phyloP scores from a whole-genome alignment of 2,113 vertebrate genomes.

The Otus sunia region DNA sequence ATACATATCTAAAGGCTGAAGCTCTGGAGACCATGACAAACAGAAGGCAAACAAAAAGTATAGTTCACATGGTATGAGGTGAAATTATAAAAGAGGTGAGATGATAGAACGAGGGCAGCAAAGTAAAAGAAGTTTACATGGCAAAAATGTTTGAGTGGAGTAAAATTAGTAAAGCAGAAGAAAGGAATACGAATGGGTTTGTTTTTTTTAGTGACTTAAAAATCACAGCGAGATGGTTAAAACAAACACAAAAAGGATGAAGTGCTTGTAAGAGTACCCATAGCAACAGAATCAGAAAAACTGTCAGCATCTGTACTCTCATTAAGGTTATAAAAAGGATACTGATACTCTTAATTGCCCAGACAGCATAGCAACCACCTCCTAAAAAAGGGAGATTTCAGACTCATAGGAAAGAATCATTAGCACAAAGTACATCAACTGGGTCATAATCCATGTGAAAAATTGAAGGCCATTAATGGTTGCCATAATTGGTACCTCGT shows the following conservation, averaged over 20 bases:
- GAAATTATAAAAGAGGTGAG: not conserved
- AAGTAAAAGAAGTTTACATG: not conserved
- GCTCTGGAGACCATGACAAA: not conserved
- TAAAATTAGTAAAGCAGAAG: not conserved
- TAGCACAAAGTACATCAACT: not conserved
- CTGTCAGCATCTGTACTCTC: not conserved
- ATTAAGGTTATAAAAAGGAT: not conserved
- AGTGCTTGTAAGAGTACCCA: not conserved
- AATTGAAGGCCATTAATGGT: not conserved
- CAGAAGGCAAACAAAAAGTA: not conserved
- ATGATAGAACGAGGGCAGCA: not conserved
- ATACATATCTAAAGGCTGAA: not conserved
- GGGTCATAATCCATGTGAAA: not conserved
- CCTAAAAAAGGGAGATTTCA: not conserved
- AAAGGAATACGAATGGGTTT: not conserved
- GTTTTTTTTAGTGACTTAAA: not conserved
- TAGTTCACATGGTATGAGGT: accelerated
- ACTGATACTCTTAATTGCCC: not conserved
- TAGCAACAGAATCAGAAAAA: constrained; percentile 13
- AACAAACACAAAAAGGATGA: not conserved
- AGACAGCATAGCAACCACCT: not conserved
- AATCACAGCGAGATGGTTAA: not conserved
- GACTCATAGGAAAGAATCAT: not conserved
- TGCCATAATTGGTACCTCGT: not conserved
- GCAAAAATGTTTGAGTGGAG: not conserved